Percentiles rank a stretch among this genome's conserved stretches.
Conservation (phyloP, 1,140 invertebrate species). For the Cydia splendana region DNA sequence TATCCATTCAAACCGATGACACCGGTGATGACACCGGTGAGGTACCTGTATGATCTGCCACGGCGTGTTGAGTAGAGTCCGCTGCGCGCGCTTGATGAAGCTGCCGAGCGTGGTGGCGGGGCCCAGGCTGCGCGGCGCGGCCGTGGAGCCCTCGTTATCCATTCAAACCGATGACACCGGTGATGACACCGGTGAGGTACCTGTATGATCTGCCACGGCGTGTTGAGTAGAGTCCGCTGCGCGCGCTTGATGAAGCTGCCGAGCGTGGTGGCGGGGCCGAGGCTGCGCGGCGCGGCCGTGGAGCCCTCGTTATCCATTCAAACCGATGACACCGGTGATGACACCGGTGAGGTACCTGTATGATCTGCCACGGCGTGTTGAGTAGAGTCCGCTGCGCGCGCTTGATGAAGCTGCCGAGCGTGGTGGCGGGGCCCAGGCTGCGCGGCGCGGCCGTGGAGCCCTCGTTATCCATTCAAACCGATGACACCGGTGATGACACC, state of each 20-base stretch:
- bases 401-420: constrained; percentile 90
- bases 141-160: constrained; percentile 47
- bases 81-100: constrained; percentile 90
- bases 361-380: constrained; percentile 95
- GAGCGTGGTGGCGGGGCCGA: constrained; percentile 81
- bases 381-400: constrained; percentile 90
- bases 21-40: no score
- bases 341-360: constrained; percentile 80
- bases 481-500: no score
- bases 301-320: constrained; percentile 46
- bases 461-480: constrained; percentile 59
- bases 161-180: constrained; percentile 55
- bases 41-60: constrained; percentile 94
- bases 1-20: no score
- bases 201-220: constrained; percentile 96
- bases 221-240: constrained; percentile 89
- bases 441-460: constrained; percentile 48
- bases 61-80: constrained; percentile 88
- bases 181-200: constrained; percentile 69
- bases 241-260: constrained; percentile 91
- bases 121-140: constrained; percentile 55
- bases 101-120: constrained; percentile 85
- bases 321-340: no score
- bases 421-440: constrained; percentile 75
- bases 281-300: constrained; percentile 51